A percentile compares a stretch with the other conserved stretches of the same genome.
Evolutionary conservation across 2,113 vertebrate genomes (phyloP).

Genomic region (Mobula birostris): DNA sequence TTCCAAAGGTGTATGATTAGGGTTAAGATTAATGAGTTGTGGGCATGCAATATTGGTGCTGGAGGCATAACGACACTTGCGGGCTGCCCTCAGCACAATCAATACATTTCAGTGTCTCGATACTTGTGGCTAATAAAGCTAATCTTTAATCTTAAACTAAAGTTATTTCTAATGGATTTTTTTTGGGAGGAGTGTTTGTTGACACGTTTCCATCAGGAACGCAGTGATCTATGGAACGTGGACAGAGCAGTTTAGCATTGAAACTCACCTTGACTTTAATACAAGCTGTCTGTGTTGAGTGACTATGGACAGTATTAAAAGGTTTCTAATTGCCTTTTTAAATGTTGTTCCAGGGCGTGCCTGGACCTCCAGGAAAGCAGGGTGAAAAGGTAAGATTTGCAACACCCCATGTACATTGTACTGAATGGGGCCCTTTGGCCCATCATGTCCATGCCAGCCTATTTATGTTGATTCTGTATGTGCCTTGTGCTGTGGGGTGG

Average conservation of each 20-base stretch:
- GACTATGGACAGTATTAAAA: background rate
- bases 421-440: no score
- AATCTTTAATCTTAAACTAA: background rate
- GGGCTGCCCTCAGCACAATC: no score
- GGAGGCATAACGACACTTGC: no score
- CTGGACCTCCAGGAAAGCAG: background rate
- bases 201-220: background rate
- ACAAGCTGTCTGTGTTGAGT: background rate
- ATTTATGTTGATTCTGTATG: no score
- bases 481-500: no score
- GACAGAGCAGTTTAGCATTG: no score
- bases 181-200: background rate
- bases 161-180: background rate
- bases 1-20: no score
- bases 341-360: background rate
- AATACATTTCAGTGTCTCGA: no score
- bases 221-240: background rate
- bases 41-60: no score
- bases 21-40: no score
- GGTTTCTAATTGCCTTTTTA: background rate
- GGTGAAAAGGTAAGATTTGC: background rate
- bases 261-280: background rate
- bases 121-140: no score
- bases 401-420: background rate
- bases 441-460: no score